Evolutionary conservation across 2,113 vertebrate species (phyloP), one percentile per base, ranked within the genome.

Genomic region (Miniopterus natalensis): DNA sequence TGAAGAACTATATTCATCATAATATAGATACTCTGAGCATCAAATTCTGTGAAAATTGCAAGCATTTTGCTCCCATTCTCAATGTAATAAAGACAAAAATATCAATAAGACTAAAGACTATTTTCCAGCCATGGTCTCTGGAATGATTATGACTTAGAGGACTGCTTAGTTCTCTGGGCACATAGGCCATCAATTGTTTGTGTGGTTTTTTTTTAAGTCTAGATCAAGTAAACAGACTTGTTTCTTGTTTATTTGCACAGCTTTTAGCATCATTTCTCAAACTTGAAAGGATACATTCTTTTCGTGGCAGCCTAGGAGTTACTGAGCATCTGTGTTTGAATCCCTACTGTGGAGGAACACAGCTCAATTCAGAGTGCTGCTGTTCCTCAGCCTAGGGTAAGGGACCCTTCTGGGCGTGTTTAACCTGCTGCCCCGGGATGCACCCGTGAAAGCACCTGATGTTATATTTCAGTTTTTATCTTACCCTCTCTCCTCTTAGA

Each of bases 11-110:
- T 85, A 88, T 94, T 96, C 73, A 91, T 96, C 90, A 86, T 80
- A 88, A 95, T 96, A 80, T 66, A 70, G 81, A 85, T 73, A 79
- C 55, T 71, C n/a, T 55, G 40, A 85, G 57, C 45, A 61, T 49
- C 94, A 94, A 92, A 61, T 66, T 20, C 57, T 84, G 66, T 73
- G 73, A 79, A 85, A 96, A 91, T 92, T 92, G 45, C 45, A 92
- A 95, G 55, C 57, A 49, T 90, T 95, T 94, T 92, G 36, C 63
- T 96, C 63, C 51, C 40, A 49, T 92, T 88, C n/a, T 90, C 61
- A 79, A 47, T 66, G 57, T 81, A 97, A 97, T 97, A 95, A 95
- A 96, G 87, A 92, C 75, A 91, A 73, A 97, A 92, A 83, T 79
- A 79, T 79, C 96, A 96, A 63, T 97, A 94, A 78, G 68, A 92